Evolutionary conservation across 2,113 vertebrate species (phyloP).

Genomic region (Corynorhinus townsendii): DNA sequence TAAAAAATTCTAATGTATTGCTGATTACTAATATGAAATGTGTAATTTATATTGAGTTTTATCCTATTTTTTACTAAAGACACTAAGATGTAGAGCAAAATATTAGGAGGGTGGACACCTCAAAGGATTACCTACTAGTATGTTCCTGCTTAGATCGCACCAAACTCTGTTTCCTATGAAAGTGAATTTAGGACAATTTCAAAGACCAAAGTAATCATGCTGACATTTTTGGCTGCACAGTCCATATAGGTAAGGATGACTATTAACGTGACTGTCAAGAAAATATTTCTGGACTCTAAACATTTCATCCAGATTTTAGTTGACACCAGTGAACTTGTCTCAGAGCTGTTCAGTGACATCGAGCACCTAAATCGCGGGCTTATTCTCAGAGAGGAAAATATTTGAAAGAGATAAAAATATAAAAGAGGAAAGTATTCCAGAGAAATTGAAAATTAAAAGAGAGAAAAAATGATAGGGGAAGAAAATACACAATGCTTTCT

Average conservation of each 20-base stretch:
- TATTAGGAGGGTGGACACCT: neutral
- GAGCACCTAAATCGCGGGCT: neutral
- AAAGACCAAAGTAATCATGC: neutral
- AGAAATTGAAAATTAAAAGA: neutral
- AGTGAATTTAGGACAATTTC: neutral
- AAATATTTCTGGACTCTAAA: neutral
- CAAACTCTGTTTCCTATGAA: neutral
- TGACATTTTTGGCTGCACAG: neutral
- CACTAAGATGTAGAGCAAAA: neutral
- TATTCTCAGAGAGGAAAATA: neutral
- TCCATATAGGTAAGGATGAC: neutral
- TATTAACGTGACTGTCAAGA: neutral
- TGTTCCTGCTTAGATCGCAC: neutral
- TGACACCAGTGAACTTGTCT: neutral
- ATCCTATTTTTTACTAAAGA: neutral
- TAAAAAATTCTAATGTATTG: neutral
- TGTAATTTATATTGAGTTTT: neutral
- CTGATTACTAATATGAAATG: neutral
- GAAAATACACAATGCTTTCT: neutral
- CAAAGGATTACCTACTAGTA: neutral
- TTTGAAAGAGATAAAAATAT: neutral
- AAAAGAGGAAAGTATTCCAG: neutral
- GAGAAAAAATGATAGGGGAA: neutral
- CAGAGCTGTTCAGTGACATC: neutral
- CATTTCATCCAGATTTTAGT: neutral